Percentiles rank a stretch among this genome's conserved stretches.
These are phyloP conservation scores for Cephalopachus bancanus DNA, from an alignment of 2,797 vertebrate genomes.

Conservation along the genomic window DNA sequence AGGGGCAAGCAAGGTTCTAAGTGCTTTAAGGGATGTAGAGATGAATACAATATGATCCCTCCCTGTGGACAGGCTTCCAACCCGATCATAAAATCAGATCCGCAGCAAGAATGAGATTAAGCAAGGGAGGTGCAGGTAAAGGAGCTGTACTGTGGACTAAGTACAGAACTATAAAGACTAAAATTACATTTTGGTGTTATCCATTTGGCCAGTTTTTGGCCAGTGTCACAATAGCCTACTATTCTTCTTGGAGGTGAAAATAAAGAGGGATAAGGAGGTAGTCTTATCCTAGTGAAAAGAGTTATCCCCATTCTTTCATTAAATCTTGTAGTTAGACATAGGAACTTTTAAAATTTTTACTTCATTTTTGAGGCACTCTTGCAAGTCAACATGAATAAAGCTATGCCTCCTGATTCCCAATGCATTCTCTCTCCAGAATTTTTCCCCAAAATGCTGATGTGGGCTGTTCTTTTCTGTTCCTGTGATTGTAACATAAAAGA, in stretches of 20 bases:
- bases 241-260: not conserved
- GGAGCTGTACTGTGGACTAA: not conserved
- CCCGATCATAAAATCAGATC: not conserved
- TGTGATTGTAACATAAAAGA: slow-evolving; percentile 20
- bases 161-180: not conserved
- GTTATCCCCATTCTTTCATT: not conserved
- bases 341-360: not conserved
- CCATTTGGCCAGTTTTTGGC: not conserved
- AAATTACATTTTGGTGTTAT: not conserved
- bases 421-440: slow-evolving; percentile 51
- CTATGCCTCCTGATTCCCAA: not conserved
- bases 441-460: slow-evolving; percentile 18
- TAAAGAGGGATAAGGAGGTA: not conserved
- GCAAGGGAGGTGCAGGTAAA: not conserved
- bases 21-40: not conserved
- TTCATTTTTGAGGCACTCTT: slow-evolving; percentile 48
- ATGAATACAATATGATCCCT: not conserved
- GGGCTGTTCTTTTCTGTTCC: not conserved
- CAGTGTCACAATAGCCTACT: not conserved
- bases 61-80: not conserved
- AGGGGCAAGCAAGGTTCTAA: not conserved
- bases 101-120: not conserved
- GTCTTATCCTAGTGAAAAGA: not conserved
- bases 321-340: not conserved
- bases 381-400: slow-evolving; percentile 29